Percentiles rank a stretch among this genome's conserved stretches.
Conservation (phyloP, 2,797 vertebrate genomes). For the Alexandromys oeconomus region DNA sequence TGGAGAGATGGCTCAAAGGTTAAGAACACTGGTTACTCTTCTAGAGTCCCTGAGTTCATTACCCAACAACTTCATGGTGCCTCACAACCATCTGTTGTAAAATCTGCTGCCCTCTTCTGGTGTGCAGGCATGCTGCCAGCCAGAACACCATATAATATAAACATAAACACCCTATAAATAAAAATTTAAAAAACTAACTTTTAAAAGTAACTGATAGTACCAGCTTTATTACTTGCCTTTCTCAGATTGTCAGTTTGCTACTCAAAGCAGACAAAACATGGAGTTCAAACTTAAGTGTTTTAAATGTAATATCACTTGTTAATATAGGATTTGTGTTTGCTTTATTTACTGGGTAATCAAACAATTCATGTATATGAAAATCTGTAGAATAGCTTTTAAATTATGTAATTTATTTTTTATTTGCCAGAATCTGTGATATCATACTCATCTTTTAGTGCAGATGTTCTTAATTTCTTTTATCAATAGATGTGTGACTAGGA, state of each 20-base stretch:
- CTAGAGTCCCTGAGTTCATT: no score
- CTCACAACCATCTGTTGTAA: no score
- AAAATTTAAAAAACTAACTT: neutral
- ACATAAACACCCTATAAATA: no score
- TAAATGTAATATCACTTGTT: slow-evolving; percentile 49
- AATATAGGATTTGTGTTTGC: slow-evolving; percentile 39
- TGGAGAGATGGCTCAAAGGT: no score
- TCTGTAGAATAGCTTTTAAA: slow-evolving; percentile 34
- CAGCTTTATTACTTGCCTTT: slow-evolving; percentile 45
- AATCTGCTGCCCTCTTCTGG: no score
- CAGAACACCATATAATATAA: no score
- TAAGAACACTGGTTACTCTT: no score
- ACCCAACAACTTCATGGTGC: no score
- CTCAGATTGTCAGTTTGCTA: neutral
- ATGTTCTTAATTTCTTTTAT: slow-evolving; percentile 6
- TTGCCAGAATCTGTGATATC: slow-evolving; percentile 16
- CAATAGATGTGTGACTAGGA: neutral
- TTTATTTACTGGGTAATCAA: slow-evolving; percentile 49
- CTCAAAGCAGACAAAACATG: slow-evolving; percentile 23
- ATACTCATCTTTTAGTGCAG: neutral
- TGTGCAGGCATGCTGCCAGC: no score
- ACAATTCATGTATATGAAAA: slow-evolving; percentile 59
- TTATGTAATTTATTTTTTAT: slow-evolving; percentile 38
- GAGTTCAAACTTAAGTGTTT: slow-evolving; percentile 29
- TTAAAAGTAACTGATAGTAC: neutral